Percentiles rank a stretch among this genome's conserved stretches.
Evolutionary conservation across 2,113 vertebrate species (phyloP).

Genomic region (Zosterops hypoxanthus): DNA sequence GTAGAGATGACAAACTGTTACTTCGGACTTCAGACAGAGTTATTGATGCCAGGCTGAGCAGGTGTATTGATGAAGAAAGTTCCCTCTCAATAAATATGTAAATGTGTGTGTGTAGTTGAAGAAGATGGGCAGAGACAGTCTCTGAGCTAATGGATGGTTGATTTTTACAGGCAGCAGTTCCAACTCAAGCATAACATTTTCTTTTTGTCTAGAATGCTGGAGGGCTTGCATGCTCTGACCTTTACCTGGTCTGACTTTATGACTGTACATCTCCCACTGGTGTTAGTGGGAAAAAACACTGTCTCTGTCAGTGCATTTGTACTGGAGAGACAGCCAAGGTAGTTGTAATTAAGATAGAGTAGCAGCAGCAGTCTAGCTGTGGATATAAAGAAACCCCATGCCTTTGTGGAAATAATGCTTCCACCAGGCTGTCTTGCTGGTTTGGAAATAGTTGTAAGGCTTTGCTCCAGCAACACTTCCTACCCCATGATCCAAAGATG

Average conservation of each 20-base stretch:
- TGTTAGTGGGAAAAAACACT: not conserved
- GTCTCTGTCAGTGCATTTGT: not conserved
- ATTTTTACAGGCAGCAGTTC: not conserved
- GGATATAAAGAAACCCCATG: not conserved
- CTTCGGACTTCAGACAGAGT: not conserved
- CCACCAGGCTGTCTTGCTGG: not conserved
- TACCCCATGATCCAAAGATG: not conserved
- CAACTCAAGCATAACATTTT: not conserved
- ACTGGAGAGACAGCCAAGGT: not conserved
- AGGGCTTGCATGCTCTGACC: not conserved
- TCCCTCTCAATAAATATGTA: not conserved
- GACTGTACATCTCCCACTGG: not conserved
- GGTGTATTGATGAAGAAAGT: not conserved
- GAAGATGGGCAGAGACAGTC: not conserved
- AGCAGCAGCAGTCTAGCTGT: not conserved
- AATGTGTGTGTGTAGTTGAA: not conserved
- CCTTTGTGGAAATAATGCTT: not conserved
- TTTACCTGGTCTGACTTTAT: not conserved
- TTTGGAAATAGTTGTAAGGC: not conserved
- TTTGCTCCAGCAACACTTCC: not conserved
- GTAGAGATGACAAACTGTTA: not conserved
- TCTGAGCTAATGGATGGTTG: not conserved
- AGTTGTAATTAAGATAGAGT: not conserved
- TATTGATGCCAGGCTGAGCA: not conserved
- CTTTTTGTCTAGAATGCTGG: not conserved